Conservation (phyloP, 2,113 vertebrate genomes). For the Pristiophorus japonicus region DNA sequence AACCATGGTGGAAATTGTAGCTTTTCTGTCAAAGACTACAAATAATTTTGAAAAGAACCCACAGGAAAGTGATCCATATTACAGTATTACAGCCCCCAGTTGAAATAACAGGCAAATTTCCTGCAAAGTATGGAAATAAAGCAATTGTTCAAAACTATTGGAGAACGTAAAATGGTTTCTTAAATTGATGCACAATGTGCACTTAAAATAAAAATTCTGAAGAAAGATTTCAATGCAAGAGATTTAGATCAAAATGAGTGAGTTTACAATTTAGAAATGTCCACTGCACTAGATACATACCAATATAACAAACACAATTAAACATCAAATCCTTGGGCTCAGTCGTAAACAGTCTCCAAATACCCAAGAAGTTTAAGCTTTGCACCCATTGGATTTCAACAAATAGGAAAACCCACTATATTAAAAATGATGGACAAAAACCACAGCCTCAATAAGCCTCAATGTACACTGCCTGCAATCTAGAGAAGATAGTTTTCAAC, state of each 20-base stretch:
- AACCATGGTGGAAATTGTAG: not conserved
- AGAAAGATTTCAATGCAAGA: not conserved
- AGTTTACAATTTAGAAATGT: not conserved
- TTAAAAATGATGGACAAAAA: not conserved
- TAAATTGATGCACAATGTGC: not conserved
- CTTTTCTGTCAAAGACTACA: not conserved
- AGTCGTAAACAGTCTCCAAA: not conserved
- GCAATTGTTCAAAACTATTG: not conserved
- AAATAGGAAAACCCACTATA: not conserved
- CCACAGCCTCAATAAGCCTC: not conserved
- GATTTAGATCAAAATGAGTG: not conserved
- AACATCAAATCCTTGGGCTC: not conserved
- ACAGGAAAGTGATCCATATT: not conserved
- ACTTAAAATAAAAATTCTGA: not conserved
- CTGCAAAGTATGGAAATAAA: not conserved
- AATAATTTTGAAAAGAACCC: not conserved
- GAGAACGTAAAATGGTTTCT: not conserved
- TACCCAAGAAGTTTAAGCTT: not conserved
- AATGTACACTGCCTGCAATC: not conserved
- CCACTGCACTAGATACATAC: not conserved
- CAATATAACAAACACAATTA: not conserved
- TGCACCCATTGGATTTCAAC: not conserved
- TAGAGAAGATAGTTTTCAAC: not conserved
- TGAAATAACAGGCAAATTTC: not conserved
- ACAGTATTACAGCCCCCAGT: not conserved